Conservation (phyloP, 2,797 vertebrate species). For the Pyrocephalus nanus region DNA sequence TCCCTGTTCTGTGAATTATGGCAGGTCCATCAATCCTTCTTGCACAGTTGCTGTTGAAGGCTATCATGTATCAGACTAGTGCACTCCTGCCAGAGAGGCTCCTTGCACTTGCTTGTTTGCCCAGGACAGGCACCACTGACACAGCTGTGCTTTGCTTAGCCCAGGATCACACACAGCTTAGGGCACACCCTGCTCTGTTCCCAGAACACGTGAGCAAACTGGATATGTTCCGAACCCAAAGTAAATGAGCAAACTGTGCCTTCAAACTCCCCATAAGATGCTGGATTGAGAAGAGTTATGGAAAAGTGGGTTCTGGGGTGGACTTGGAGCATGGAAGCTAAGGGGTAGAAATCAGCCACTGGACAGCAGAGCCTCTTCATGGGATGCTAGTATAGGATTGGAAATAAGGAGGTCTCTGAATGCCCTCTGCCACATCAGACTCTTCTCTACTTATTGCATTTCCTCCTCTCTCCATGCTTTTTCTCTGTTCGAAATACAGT, state of each 20-base stretch:
- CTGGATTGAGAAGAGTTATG: neutral
- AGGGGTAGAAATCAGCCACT: neutral
- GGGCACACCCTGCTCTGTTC: neutral
- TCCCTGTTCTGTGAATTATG: neutral
- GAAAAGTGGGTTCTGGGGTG: neutral
- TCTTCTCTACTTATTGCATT: neutral
- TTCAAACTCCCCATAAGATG: neutral
- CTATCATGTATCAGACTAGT: neutral
- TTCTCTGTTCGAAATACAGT: neutral
- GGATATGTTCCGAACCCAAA: neutral
- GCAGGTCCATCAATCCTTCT: neutral
- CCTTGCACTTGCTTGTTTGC: neutral
- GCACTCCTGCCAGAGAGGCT: neutral
- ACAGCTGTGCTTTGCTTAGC: neutral
- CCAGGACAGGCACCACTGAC: neutral
- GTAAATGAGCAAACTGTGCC: neutral
- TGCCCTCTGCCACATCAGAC: neutral
- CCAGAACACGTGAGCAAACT: neutral
- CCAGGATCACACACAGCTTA: fast-evolving
- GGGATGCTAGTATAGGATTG: neutral
- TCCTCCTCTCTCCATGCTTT: neutral
- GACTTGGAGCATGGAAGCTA: neutral
- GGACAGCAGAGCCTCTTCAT: neutral
- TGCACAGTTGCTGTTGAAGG: neutral
- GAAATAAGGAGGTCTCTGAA: neutral